Percentiles rank a stretch among this genome's conserved stretches.
These are phyloP conservation scores for Artemia sinica DNA, from an alignment of 2,888 invertebrate genomes.

Conservation along the genomic window DNA sequence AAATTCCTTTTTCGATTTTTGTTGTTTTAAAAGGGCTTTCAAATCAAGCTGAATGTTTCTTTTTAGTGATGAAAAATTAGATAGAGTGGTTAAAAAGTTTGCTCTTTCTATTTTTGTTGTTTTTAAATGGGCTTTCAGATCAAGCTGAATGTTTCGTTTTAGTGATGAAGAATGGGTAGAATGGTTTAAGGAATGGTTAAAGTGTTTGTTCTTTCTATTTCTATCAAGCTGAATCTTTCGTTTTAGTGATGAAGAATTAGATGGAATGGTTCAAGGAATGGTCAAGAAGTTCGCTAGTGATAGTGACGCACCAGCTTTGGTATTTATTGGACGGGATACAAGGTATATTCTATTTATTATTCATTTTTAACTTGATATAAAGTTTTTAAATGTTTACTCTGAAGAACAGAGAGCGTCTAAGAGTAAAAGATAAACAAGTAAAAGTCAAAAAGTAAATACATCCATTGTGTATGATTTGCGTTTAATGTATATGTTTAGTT, in stretches of 20 bases:
- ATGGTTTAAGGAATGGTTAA: slow-evolving; percentile 39
- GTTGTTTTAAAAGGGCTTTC: neutral
- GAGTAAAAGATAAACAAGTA: too few species aligned
- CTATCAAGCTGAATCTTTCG: slow-evolving; percentile 1
- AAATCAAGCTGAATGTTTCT: slow-evolving; percentile 3
- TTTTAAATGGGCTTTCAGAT: too few species aligned
- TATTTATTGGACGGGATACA: slow-evolving; percentile 68
- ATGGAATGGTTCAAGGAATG: slow-evolving; percentile 32
- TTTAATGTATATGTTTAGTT: too few species aligned
- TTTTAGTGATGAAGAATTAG: slow-evolving; percentile 34
- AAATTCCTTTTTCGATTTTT: too few species aligned
- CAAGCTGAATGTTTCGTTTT: slow-evolving; percentile 24
- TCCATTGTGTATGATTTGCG: too few species aligned
- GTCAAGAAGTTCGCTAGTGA: slow-evolving; percentile 54
- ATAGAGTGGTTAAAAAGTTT: slow-evolving; percentile 44
- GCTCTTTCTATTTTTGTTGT: too few species aligned
- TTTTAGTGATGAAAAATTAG: slow-evolving; percentile 34
- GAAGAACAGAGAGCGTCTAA: too few species aligned
- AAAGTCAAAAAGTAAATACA: too few species aligned
- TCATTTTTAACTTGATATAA: too few species aligned
- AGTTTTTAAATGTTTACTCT: too few species aligned
- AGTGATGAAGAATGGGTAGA: slow-evolving; percentile 32
- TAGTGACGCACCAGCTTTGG: slow-evolving; percentile 48
- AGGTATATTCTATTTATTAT: slow-evolving; percentile 34
- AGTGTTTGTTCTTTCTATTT: slow-evolving; percentile 36